These are phyloP conservation scores for Ophthalmolycus amberensis DNA, from an alignment of 2,113 vertebrate species.

Conservation along the genomic window DNA sequence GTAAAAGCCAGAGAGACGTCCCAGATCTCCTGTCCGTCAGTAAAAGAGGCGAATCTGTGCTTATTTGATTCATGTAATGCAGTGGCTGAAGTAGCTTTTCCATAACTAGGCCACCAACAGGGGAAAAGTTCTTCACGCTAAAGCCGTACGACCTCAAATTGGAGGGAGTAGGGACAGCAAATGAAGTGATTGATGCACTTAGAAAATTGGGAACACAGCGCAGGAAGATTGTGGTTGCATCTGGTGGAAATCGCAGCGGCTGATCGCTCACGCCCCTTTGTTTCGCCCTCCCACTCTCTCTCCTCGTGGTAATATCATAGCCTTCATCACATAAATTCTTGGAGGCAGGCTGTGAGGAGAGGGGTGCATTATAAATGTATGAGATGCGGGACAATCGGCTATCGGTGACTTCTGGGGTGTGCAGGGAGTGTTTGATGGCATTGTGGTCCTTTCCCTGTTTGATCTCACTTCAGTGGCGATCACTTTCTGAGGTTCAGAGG, in stretches of 20 bases:
- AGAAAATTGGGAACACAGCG: slow-evolving; percentile 53
- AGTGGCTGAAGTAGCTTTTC: slow-evolving; percentile 32
- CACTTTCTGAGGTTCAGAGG: not conserved
- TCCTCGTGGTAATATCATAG: slow-evolving; percentile 27
- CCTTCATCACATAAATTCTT: slow-evolving; percentile 30
- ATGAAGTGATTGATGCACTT: slow-evolving; percentile 65
- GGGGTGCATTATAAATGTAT: slow-evolving; percentile 33
- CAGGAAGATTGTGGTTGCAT: slow-evolving; percentile 16
- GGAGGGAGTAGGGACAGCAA: slow-evolving; percentile 5
- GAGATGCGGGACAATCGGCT: slow-evolving; percentile 3
- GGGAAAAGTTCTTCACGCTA: not conserved
- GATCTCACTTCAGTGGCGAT: slow-evolving; percentile 4
- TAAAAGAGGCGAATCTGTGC: slow-evolving; percentile 34
- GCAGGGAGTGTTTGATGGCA: not conserved
- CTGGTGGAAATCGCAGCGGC: not conserved
- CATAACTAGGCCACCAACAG: slow-evolving; percentile 31
- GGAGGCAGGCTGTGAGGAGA: not conserved
- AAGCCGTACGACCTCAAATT: slow-evolving; percentile 2
- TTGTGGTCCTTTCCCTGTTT: not conserved
- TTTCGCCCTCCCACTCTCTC: not conserved
- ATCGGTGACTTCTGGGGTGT: slow-evolving; percentile 10
- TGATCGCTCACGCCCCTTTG: not conserved
- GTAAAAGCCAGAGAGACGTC: slow-evolving; percentile 12
- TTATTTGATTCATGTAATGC: slow-evolving; percentile 58
- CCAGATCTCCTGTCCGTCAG: slow-evolving; percentile 2